Conservation (phyloP, 2,888 invertebrate species). For the Gonocerus acuteangulatus region DNA sequence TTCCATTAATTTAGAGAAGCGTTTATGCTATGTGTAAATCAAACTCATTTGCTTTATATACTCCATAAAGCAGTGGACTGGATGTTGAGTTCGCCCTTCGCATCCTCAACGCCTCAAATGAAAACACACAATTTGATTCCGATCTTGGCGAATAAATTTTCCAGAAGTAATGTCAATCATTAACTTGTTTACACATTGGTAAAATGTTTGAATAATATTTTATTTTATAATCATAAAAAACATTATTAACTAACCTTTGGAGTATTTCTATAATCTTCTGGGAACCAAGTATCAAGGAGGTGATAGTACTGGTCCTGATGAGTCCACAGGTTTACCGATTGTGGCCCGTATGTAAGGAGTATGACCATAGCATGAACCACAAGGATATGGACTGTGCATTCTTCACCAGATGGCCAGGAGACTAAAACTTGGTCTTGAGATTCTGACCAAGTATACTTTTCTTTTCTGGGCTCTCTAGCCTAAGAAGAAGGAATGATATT, state of each 20-base stretch:
- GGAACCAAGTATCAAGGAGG: constrained; percentile 82
- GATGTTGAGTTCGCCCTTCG: too few species aligned
- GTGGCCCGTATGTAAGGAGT: constrained; percentile 62
- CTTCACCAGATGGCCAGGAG: constrained; percentile 67
- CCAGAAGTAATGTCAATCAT: too few species aligned
- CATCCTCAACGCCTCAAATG: too few species aligned
- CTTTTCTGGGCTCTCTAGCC: constrained; percentile 56
- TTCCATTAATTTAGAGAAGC: too few species aligned
- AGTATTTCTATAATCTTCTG: constrained; percentile 54
- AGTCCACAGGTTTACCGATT: constrained; percentile 26
- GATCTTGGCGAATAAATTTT: too few species aligned
- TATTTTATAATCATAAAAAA: too few species aligned
- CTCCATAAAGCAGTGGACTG: too few species aligned
- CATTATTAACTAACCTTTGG: constrained; percentile 57
- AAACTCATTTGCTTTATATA: too few species aligned
- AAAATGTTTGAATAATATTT: too few species aligned
- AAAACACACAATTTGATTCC: too few species aligned
- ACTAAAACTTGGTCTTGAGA: constrained; percentile 68
- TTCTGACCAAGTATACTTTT: constrained; percentile 56
- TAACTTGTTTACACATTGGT: too few species aligned
- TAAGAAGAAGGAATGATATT: constrained; percentile 36
- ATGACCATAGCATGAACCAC: constrained; percentile 80
- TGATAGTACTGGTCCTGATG: constrained; percentile 44
- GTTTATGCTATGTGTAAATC: too few species aligned
- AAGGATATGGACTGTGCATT: constrained; percentile 67